Conservation (phyloP, 2,888 invertebrate genomes). For the Idaea aversata region DNA sequence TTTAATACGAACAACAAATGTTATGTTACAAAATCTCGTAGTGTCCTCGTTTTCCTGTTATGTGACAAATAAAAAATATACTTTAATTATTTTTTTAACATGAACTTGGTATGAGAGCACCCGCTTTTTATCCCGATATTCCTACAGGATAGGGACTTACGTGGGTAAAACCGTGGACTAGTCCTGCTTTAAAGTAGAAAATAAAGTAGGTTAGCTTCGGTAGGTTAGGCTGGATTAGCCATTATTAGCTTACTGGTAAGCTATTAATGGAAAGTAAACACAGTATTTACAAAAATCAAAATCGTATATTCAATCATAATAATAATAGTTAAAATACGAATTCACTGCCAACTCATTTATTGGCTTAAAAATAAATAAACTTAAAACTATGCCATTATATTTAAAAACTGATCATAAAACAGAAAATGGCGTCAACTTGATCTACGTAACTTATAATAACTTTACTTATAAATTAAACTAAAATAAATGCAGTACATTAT, state of each 20-base stretch:
- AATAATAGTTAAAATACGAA: slow-evolving; percentile 8
- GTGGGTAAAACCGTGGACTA: too few relatives aligned
- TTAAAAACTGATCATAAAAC: not conserved
- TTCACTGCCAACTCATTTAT: slow-evolving; percentile 14
- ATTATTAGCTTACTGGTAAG: not conserved
- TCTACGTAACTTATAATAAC: not conserved
- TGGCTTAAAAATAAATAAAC: slow-evolving; percentile 16
- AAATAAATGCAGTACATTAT: slow-evolving; percentile 16
- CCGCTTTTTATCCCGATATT: too few relatives aligned
- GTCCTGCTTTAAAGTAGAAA: too few relatives aligned
- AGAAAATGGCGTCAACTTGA: slow-evolving; percentile 1
- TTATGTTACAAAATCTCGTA: too few relatives aligned
- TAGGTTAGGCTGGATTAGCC: too few relatives aligned
- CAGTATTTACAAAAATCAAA: slow-evolving; percentile 19
- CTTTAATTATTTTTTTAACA: too few relatives aligned
- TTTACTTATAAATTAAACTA: not conserved
- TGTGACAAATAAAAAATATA: too few relatives aligned
- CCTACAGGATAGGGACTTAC: too few relatives aligned
- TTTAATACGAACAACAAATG: too few relatives aligned
- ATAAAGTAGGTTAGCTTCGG: too few relatives aligned
- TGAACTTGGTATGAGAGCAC: too few relatives aligned
- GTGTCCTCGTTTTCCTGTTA: too few relatives aligned
- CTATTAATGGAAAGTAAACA: slow-evolving; percentile 13
- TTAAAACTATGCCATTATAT: slow-evolving; percentile 1
- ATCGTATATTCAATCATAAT: slow-evolving; percentile 22